Percentiles rank a stretch among this genome's conserved stretches.
These are phyloP conservation scores for Hippocampus kuda DNA, from an alignment of 2,797 vertebrate genomes.

Conservation along the genomic window DNA sequence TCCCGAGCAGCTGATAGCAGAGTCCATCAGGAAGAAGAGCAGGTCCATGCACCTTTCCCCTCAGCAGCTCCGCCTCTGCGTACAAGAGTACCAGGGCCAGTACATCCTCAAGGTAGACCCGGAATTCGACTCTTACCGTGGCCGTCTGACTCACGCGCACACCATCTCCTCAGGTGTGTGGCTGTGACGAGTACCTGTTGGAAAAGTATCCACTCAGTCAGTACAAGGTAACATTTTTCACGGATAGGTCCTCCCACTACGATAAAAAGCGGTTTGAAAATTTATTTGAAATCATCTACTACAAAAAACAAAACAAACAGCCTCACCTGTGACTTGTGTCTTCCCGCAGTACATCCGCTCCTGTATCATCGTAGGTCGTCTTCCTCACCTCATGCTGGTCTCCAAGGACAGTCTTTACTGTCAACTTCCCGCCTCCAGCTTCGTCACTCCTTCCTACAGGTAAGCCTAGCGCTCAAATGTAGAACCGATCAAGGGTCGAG, in stretches of 20 bases:
- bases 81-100: slow-evolving; percentile 74
- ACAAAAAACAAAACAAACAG: not conserved
- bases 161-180: slow-evolving; percentile 56
- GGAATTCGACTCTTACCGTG: not conserved
- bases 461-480: slow-evolving; percentile 2
- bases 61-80: slow-evolving; percentile 71
- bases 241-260: not conserved
- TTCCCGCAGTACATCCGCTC: slow-evolving; percentile 65
- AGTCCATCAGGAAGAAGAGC: slow-evolving; percentile 72
- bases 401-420: slow-evolving; percentile 73
- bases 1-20: slow-evolving; percentile 65
- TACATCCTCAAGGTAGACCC: slow-evolving; percentile 66
- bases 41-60: slow-evolving; percentile 72
- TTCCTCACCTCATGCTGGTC: slow-evolving; percentile 76
- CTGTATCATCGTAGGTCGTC: slow-evolving; percentile 66
- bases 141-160: not conserved
- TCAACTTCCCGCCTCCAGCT: slow-evolving; percentile 68
- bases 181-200: slow-evolving; percentile 73
- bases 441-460: slow-evolving; percentile 70
- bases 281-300: no score
- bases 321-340: not conserved
- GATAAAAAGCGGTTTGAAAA: no score
- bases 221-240: slow-evolving; percentile 62
- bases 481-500: not conserved
- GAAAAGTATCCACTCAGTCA: slow-evolving; percentile 73